Evolutionary conservation across 2,113 vertebrate species (phyloP).

Genomic region (Sclerurus mexicanus): DNA sequence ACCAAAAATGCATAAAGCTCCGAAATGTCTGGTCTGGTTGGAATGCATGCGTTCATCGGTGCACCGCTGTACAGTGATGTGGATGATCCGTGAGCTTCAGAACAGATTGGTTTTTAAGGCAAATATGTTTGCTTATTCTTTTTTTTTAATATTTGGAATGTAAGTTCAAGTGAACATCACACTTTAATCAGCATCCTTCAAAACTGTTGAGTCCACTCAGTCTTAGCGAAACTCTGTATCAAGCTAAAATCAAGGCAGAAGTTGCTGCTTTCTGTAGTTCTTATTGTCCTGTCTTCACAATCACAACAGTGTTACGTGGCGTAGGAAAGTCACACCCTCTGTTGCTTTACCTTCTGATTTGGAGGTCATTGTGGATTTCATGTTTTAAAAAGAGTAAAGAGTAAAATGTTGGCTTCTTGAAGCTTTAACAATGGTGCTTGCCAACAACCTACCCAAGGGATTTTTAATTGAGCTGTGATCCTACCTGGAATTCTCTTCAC

Average conservation of each 20-base stretch:
- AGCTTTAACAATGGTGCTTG: neutral
- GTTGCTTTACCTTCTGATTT: neutral
- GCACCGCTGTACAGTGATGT: neutral
- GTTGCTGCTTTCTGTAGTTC: neutral
- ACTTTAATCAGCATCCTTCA: neutral
- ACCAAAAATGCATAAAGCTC: neutral
- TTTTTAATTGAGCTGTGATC: neutral
- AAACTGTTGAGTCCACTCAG: neutral
- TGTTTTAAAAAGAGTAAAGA: neutral
- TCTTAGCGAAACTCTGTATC: neutral
- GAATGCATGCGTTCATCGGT: constrained; percentile 45
- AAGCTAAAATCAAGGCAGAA: neutral
- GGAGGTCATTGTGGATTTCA: neutral
- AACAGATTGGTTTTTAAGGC: neutral
- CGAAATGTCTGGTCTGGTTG: neutral
- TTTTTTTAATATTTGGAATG: neutral
- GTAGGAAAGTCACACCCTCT: neutral
- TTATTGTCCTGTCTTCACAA: neutral
- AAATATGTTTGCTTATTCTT: neutral
- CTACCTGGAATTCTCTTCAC: neutral
- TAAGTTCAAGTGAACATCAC: neutral
- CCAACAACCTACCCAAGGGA: neutral
- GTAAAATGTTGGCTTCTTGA: neutral
- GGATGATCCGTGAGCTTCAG: neutral
- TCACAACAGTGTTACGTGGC: neutral